phyloP scores from a whole-genome alignment of 2,797 vertebrate genomes.

The Chelon auratus region DNA sequence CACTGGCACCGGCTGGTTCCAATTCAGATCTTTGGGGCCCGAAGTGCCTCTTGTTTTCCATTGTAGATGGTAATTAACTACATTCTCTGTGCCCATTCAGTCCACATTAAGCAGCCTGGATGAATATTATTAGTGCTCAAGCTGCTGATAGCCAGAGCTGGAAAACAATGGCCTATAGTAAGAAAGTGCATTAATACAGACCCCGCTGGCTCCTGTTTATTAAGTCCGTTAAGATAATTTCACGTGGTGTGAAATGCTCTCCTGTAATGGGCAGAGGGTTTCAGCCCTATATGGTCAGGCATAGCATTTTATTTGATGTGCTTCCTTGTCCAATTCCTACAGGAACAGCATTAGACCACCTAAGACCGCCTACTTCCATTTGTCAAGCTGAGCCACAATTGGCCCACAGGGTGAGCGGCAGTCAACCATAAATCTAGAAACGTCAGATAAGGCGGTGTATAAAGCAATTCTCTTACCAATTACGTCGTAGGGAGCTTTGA shows the following conservation, averaged over 20 bases:
- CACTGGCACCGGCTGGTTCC: slow-evolving; percentile 27
- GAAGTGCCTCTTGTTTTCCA: slow-evolving; percentile 49
- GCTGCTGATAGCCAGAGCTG: slow-evolving; percentile 21
- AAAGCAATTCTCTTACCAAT: slow-evolving; percentile 56
- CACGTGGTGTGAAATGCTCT: neutral
- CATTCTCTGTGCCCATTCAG: slow-evolving; percentile 46
- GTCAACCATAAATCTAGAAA: slow-evolving; percentile 68
- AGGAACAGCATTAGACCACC: slow-evolving; percentile 54
- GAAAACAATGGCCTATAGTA: slow-evolving; percentile 19
- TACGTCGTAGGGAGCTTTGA: slow-evolving; percentile 42
- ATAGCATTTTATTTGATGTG: slow-evolving; percentile 17
- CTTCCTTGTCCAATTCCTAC: slow-evolving; percentile 26
- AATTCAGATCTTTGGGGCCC: slow-evolving; percentile 34
- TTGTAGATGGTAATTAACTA: slow-evolving; percentile 57
- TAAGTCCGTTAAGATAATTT: slow-evolving; percentile 20
- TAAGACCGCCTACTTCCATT: slow-evolving; percentile 54
- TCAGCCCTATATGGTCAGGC: slow-evolving; percentile 13
- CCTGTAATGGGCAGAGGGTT: neutral
- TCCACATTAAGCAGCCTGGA: slow-evolving; percentile 53
- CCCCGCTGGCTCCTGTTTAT: slow-evolving; percentile 6
- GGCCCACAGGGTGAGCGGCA: slow-evolving; percentile 61
- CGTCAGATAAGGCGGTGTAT: slow-evolving; percentile 52
- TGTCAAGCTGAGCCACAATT: slow-evolving; percentile 64
- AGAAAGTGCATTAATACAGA: slow-evolving; percentile 25
- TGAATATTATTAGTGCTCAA: slow-evolving; percentile 32